Evolutionary conservation across 2,888 invertebrate species (phyloP), one percentile per base, ranked within the genome.

Genomic region (Chrysomela aeneicollis): DNA sequence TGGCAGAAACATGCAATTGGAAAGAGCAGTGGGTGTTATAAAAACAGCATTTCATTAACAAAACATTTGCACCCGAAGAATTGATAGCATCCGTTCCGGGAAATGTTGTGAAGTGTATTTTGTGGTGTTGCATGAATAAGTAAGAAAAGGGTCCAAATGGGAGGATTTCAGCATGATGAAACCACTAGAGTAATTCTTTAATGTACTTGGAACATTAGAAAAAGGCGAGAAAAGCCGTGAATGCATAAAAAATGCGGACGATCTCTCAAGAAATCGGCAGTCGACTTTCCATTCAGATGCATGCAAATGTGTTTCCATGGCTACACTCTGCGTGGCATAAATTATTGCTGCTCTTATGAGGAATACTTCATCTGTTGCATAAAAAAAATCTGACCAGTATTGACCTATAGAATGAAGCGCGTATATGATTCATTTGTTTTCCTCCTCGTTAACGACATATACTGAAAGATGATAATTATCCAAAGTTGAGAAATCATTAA

Each of bases 291-390:
- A 69, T 69, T 73, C 73, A 77, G 76, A 77, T 73, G 76, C 77
- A 80, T 79, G 79, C 79, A 79, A 79, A 79, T 80, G 77, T 69
- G 79, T 79, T 78, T 73, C 79, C 78, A 79, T 78, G 78, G 77
- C 65, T 76, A 79, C 79, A 73, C 77, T 77, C 77, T 78, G 78
- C 78, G 78, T 75, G 74, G 76, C 74, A 78, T 79, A 79, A 79
- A 79, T 79, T 79, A 78, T 76, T 73, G 71, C 58, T 75, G 76
- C 77, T 74, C 76, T 74, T 74, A 77, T 74, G 76, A n/a, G 72
- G 74, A 75, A 78, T 77, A 78, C 76, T 77, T 78, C 78, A 78
- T 78, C 77, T 77, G 75, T 74, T 70, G 73, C 73, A 77, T 77
- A 76, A 77, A 76, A 78, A 76, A 74, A 75, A 77, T 75, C 75